phyloP scores from a whole-genome alignment of 2,888 invertebrate genomes.

The Cephus rjabovi region DNA sequence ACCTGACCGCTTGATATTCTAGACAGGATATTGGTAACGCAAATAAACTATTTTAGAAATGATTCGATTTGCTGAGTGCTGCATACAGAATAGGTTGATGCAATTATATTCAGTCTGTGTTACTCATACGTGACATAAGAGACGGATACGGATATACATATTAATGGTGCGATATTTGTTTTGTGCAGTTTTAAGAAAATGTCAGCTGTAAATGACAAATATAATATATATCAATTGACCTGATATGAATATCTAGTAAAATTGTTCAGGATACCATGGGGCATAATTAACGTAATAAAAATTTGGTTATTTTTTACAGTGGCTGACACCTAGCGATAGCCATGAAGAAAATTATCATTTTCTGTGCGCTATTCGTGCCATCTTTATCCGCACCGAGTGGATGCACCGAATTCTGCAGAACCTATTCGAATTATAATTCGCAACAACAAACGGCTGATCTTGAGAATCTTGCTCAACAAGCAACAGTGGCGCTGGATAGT shows the following conservation, averaged over 20 bases:
- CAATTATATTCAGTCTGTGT: background rate
- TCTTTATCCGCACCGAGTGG: slow-evolving; percentile 41
- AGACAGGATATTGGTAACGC: background rate
- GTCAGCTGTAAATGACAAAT: background rate
- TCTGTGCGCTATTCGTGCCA: slow-evolving; percentile 38
- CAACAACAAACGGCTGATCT: slow-evolving; percentile 25
- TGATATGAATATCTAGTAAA: background rate
- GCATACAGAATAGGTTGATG: background rate
- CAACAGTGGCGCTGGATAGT: background rate
- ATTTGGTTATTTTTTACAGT: background rate
- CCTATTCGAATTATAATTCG: slow-evolving; percentile 19
- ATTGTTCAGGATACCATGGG: background rate
- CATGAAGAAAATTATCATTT: background rate
- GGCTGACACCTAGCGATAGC: background rate
- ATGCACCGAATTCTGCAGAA: slow-evolving; percentile 40
- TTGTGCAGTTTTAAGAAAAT: background rate
- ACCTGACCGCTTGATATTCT: background rate
- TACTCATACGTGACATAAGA: background rate
- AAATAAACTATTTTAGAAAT: background rate
- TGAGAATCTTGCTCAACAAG: slow-evolving; percentile 1
- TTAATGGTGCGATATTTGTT: background rate
- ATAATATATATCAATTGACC: too few relatives aligned
- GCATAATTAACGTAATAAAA: background rate
- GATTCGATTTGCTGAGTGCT: background rate
- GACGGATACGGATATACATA: background rate